Conservation (phyloP, 2,797 vertebrate genomes). For the Chelmon rostratus region DNA sequence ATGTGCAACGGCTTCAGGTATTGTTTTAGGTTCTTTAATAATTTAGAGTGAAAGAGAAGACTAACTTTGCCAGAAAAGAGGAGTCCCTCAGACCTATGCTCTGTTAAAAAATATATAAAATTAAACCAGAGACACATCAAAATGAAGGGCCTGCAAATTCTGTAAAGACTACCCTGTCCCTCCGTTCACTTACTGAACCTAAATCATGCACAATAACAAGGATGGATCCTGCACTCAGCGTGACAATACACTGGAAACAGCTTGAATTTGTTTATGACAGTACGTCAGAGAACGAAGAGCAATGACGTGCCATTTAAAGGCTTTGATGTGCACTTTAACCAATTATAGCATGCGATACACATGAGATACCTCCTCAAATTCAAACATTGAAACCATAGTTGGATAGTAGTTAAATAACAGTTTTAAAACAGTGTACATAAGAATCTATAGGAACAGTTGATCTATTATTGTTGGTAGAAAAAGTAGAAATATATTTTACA, state of each 20-base stretch:
- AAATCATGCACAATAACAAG: slow-evolving; percentile 17
- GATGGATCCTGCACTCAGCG: slow-evolving; percentile 14
- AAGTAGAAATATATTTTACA: not conserved
- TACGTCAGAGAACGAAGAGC: slow-evolving; percentile 20
- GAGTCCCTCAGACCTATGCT: not conserved
- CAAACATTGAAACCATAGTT: slow-evolving; percentile 17
- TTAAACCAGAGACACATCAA: slow-evolving; percentile 23
- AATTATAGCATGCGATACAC: slow-evolving; percentile 13
- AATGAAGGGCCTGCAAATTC: slow-evolving; percentile 34
- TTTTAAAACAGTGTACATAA: slow-evolving; percentile 21
- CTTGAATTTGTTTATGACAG: slow-evolving; percentile 22
- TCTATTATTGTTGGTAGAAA: not conserved
- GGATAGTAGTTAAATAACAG: too few relatives aligned
- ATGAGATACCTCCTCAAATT: not conserved
- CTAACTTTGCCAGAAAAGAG: slow-evolving; percentile 17
- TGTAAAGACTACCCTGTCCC: slow-evolving; percentile 16
- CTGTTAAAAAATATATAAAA: slow-evolving; percentile 13
- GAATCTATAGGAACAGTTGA: not conserved
- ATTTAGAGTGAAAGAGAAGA: slow-evolving; percentile 32
- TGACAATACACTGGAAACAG: slow-evolving; percentile 29
- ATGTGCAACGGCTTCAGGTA: slow-evolving; percentile 10
- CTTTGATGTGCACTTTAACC: slow-evolving; percentile 26
- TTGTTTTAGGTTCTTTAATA: slow-evolving; percentile 32
- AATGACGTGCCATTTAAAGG: slow-evolving; percentile 31
- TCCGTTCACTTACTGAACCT: slow-evolving; percentile 17